These are phyloP conservation scores for Nymphalis polychloros DNA, from an alignment of 2,888 invertebrate species.

Conservation along the genomic window DNA sequence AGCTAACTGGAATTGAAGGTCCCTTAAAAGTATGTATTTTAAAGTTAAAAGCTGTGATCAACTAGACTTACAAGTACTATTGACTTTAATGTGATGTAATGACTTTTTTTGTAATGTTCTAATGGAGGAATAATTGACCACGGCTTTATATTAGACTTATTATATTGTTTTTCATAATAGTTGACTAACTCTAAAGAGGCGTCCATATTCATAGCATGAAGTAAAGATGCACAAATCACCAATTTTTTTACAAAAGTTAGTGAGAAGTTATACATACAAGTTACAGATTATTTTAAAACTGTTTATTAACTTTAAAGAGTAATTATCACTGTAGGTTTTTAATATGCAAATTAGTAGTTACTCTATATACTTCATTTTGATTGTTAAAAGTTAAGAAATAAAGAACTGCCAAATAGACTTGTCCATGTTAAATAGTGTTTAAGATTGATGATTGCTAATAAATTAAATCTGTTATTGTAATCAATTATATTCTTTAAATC, in stretches of 20 bases:
- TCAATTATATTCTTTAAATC: no score
- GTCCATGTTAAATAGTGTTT: neutral
- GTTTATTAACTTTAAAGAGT: conserved; percentile 62
- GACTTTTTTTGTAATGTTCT: conserved; percentile 20
- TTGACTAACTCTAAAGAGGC: conserved; percentile 79
- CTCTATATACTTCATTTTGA: conserved; percentile 39
- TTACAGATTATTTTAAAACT: conserved; percentile 63
- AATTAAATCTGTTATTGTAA: no score
- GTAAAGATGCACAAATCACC: conserved; percentile 76
- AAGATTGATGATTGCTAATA: neutral
- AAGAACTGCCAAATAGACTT: conserved; percentile 6
- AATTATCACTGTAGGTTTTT: conserved; percentile 61
- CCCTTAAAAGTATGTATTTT: conserved; percentile 81
- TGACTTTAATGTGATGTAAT: conserved; percentile 24
- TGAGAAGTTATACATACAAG: conserved; percentile 60
- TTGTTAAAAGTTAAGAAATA: neutral
- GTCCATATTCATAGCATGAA: conserved; percentile 77
- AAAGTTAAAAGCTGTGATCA: conserved; percentile 73
- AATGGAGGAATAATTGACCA: conserved; percentile 68
- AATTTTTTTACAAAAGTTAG: conserved; percentile 72
- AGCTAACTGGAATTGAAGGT: conserved; percentile 82
- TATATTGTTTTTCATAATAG: conserved; percentile 76
- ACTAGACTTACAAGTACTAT: conserved; percentile 53
- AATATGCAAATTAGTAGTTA: conserved; percentile 64
- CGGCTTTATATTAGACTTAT: conserved; percentile 75